A percentile compares a stretch with the other conserved stretches of the same genome.
phyloP scores from a whole-genome alignment of 2,797 vertebrate species.

The Rhinichthys osculus region DNA sequence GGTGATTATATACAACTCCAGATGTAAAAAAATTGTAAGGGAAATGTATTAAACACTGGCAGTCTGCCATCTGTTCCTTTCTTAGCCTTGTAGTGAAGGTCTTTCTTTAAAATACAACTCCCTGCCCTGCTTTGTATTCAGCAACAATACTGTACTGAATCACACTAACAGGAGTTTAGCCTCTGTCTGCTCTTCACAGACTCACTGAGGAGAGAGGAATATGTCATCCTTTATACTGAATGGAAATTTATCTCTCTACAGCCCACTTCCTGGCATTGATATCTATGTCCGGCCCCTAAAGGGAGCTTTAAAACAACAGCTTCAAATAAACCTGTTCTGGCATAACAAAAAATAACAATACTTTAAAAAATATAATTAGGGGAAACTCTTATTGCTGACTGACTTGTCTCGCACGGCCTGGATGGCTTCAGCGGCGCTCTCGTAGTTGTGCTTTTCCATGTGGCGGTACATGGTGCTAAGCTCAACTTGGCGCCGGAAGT shows the following conservation, averaged over 20 bases:
- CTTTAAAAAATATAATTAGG: neutral
- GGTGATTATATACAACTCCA: neutral
- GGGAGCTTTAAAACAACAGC: neutral
- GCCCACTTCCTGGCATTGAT: neutral
- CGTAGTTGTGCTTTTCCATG: slow-evolving; percentile 99
- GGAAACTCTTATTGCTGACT: slow-evolving; percentile 60
- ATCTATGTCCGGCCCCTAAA: neutral
- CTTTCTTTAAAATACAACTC: slow-evolving; percentile 35
- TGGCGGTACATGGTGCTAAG: slow-evolving; percentile 99
- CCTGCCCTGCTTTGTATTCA: slow-evolving; percentile 48
- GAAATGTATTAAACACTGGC: slow-evolving; percentile 38
- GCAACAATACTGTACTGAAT: slow-evolving; percentile 36
- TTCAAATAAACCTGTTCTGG: neutral
- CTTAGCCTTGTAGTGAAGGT: slow-evolving; percentile 36
- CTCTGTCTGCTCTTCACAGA: slow-evolving; percentile 69
- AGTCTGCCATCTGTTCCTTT: slow-evolving; percentile 35
- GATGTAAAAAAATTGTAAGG: neutral
- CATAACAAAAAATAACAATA: neutral
- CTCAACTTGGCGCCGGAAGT: slow-evolving; percentile 99
- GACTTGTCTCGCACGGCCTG: slow-evolving; percentile 96
- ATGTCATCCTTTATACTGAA: slow-evolving; percentile 1
- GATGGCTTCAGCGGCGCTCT: slow-evolving; percentile 95
- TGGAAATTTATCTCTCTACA: slow-evolving; percentile 22
- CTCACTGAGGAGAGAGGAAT: slow-evolving; percentile 66
- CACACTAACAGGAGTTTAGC: slow-evolving; percentile 32